phyloP scores from a whole-genome alignment of 1,140 invertebrate species.

The Pomacea maculata region DNA sequence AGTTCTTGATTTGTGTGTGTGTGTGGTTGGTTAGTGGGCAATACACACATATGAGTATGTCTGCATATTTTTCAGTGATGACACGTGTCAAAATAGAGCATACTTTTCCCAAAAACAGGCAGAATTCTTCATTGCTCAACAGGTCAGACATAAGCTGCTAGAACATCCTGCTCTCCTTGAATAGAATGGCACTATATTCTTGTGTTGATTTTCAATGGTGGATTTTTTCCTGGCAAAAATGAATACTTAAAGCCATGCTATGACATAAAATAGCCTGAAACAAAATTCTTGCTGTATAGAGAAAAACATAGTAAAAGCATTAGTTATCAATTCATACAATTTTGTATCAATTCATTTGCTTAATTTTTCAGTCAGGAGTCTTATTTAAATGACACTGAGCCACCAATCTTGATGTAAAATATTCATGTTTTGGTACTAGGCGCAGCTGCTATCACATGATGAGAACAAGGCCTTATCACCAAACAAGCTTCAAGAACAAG shows the following conservation, averaged over 20 bases:
- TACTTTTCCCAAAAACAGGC: constrained; percentile 80
- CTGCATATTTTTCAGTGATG: constrained; percentile 30
- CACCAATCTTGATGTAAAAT: background rate
- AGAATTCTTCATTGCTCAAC: constrained; percentile 84
- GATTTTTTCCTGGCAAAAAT: too few species aligned
- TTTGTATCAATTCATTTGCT: too few species aligned
- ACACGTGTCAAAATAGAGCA: constrained; percentile 30
- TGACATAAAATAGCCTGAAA: too few species aligned
- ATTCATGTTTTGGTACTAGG: constrained; percentile 68
- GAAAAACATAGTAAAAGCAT: too few species aligned
- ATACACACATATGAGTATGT: background rate
- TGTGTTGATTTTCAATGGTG: too few species aligned
- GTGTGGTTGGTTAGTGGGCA: background rate
- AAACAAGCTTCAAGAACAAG: constrained; percentile 77
- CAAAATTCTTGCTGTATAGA: too few species aligned
- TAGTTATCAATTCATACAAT: too few species aligned
- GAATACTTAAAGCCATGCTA: too few species aligned
- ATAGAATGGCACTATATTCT: too few species aligned
- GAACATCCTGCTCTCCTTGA: too few species aligned
- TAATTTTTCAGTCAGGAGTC: too few species aligned
- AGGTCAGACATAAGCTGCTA: constrained; percentile 36
- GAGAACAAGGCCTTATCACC: constrained; percentile 82
- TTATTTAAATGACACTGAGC: too few species aligned
- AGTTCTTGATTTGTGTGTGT: background rate
- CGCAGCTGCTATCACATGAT: constrained; percentile 81